These are phyloP conservation scores for Galago senegalensis DNA, from an alignment of 2,797 vertebrate species.

Conservation along the genomic window DNA sequence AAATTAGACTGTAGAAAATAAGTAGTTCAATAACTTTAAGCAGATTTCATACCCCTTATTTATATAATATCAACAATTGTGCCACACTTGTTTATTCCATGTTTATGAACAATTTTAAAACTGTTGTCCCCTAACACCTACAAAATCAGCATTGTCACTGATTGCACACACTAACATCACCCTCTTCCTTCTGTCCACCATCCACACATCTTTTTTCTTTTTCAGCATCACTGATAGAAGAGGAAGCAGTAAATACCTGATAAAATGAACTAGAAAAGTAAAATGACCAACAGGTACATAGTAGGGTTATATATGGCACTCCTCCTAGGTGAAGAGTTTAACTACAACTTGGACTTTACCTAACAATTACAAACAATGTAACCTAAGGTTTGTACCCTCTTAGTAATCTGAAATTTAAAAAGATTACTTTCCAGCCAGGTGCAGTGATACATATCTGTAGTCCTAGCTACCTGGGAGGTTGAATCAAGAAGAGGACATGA, in stretches of 20 bases:
- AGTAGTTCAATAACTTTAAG: conserved; percentile 61
- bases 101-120: conserved; percentile 26
- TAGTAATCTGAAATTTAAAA: too few species aligned
- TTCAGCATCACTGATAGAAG: neutral
- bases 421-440: neutral
- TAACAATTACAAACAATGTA: too few species aligned
- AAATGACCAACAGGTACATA: too few species aligned
- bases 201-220: neutral
- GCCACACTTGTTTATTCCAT: conserved; percentile 23
- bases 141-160: neutral
- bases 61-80: neutral
- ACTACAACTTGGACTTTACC: too few species aligned
- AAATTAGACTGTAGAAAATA: conserved; percentile 21
- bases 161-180: neutral
- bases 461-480: neutral
- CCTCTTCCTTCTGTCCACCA: neutral
- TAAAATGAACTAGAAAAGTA: neutral
- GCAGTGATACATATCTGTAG: neutral
- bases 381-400: too few species aligned
- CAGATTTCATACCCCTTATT: neutral
- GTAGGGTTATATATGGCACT: too few species aligned
- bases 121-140: neutral
- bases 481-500: neutral
- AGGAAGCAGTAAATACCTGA: neutral
- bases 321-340: too few species aligned